These are phyloP conservation scores for Leptoteleia sp. DNA, from an alignment of 1,140 invertebrate species.

Conservation along the genomic window DNA sequence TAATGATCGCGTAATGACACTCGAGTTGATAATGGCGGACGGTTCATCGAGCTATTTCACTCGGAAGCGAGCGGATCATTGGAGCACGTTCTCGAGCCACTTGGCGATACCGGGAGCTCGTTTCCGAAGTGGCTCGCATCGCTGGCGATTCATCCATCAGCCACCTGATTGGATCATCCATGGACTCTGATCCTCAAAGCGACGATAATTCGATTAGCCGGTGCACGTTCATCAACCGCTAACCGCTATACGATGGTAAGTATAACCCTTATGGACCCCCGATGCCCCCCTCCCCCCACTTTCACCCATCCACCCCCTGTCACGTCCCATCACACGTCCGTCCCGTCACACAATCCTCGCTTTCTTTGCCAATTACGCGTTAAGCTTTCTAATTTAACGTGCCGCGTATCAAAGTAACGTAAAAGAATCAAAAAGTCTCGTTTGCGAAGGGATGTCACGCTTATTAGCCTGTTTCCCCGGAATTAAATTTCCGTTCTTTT, in stretches of 20 bases:
- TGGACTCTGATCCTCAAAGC: slow-evolving; percentile 81
- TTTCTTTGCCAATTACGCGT: slow-evolving; percentile 58
- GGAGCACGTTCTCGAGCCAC: slow-evolving; percentile 59
- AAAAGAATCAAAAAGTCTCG: slow-evolving; percentile 53
- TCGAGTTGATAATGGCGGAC: slow-evolving; percentile 61
- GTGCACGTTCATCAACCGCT: slow-evolving; percentile 78
- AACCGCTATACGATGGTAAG: slow-evolving; percentile 72
- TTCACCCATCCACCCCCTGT: slow-evolving; percentile 19
- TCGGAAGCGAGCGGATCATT: slow-evolving; percentile 61
- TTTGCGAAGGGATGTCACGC: slow-evolving; percentile 30
- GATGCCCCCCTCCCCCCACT: slow-evolving; percentile 8
- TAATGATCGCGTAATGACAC: slow-evolving; percentile 58
- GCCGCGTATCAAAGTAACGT: slow-evolving; percentile 44
- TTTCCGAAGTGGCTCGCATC: slow-evolving; percentile 79
- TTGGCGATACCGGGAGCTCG: slow-evolving; percentile 67
- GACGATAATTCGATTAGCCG: slow-evolving; percentile 81
- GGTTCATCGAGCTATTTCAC: slow-evolving; percentile 67
- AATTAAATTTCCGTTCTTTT: slow-evolving; percentile 19
- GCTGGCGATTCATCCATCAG: slow-evolving; percentile 78
- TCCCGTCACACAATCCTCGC: slow-evolving; percentile 44
- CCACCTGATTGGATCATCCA: slow-evolving; percentile 80
- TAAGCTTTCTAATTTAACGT: slow-evolving; percentile 58
- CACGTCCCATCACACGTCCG: slow-evolving; percentile 27
- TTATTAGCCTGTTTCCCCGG: slow-evolving; percentile 35
- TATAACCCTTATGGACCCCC: slow-evolving; percentile 65